Base-by-base conservation (phyloP, 2,888 invertebrate genomes). In the Myopa testacea region DNA sequence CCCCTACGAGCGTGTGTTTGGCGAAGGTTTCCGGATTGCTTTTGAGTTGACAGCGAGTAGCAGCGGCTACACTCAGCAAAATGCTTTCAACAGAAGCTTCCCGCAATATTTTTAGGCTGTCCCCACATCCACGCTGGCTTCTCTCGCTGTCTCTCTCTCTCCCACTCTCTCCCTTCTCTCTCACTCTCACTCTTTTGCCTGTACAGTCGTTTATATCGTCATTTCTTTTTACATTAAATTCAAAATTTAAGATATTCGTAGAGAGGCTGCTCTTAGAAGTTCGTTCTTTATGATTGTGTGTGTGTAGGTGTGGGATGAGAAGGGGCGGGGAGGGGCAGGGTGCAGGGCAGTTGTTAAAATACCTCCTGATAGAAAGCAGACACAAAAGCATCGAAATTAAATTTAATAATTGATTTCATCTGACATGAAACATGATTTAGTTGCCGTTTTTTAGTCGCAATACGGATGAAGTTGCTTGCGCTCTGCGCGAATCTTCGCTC, bases 351-450 rank as follows among this genome's bases (percentile, higher is more conserved):
- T 40, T 40, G 40, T 40, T 4, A 45, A 45, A 45, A 45, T 10
- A 3, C 10, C 45, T 45, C 45, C 0, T 45, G 7, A 45, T 45
- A 45, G 6, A 1, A 45, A 45, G 45, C 65, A 26, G 74, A 63
- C 50, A 74, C 74, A 74, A 63, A 65, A 74, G 65, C 52, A 52
- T 74, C 52, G 65, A 65, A 74, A 74, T 74, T 63, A 74, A 74
- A 74, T 74, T 74, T 74, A 74, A 74, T 74, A 74, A 74, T 74
- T 74, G 52, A 74, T 74, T 74, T 37, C 55, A 45, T 45, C 10
- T 45, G 6, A 10, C 45, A 8, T 45, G 10, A 45, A 45, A 45
- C 45, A 45, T 45, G 45, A 10, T 10, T 45, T 45, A 6, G 10
- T 45, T 45, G 6, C 45, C 26, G 26, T 26, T 26, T 26, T 26